Base-by-base conservation (phyloP, 2,888 invertebrate species). In the Ernsta delagoae region DNA sequence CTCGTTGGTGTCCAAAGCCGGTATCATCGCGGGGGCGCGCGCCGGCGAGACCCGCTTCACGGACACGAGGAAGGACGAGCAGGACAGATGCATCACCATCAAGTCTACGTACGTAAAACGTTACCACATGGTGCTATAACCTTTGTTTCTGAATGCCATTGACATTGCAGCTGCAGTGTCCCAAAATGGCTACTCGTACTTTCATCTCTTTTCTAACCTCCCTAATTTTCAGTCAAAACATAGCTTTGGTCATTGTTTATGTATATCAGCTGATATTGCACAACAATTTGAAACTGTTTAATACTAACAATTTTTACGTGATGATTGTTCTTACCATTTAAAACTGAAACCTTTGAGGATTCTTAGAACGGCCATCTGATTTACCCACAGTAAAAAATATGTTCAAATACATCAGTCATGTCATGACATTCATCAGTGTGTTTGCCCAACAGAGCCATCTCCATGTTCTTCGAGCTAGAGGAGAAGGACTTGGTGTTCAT, bases 41-140 rank as follows among this genome's bases (percentile, higher is more conserved):
- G 99, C 99, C 83, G 99, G 99, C 81, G 99, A 99, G 92, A 99
- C 99, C 12, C 96, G 99, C 76, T 99, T 99, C 93, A 99, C 99
- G 36, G 99, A 99, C 89, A 99, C 99, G 67, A 96, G 99, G 75
- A 99, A 99, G 92, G 99, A 99, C 94, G 99, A 99, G 93, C 99
- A 99, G 90, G 99, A 99, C 94, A 96, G 99, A 93, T 99, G 99
- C 91, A 99, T 99, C 93, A 99, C 99, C 90, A 99, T 99, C 94
- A 99, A 99, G 94, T 99, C 99, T 70, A 99, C 99, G 98, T 98
- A 93, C 96, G 97, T 95, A 75, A 75, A 39, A 31, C 31, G 31
- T 31, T 31, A 31, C 48, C 59, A 71, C 64, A 67, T 72, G 71
- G 71, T 70, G 63, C 68, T 71, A 67, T 70, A 63, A 61, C 50